Evolutionary conservation across 2,797 vertebrate species (phyloP).

Genomic region (Anas georgica): DNA sequence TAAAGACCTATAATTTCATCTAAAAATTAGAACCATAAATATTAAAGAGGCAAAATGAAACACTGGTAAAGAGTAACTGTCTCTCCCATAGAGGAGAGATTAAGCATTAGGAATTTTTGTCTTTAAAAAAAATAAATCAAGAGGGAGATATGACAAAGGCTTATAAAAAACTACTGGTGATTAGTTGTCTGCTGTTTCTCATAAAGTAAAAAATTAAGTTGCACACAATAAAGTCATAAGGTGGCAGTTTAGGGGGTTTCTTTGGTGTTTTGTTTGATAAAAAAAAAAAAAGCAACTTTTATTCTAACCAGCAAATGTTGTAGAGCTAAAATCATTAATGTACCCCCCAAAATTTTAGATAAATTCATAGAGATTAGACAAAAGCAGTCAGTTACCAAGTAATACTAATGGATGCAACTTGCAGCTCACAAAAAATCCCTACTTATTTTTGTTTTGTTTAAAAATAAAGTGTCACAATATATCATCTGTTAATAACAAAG

Average conservation of each 20-base stretch:
- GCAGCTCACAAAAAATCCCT: background rate
- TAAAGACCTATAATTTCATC: background rate
- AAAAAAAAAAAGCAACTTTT: background rate
- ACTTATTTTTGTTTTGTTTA: background rate
- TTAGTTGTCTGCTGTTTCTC: background rate
- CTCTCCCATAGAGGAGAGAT: background rate
- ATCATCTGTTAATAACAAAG: background rate
- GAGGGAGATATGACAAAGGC: background rate
- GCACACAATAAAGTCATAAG: background rate
- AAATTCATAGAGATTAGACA: background rate
- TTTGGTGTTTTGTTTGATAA: background rate
- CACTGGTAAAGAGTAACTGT: background rate
- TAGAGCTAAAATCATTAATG: background rate
- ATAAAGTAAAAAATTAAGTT: background rate
- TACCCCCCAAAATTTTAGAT: background rate
- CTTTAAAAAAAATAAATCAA: background rate
- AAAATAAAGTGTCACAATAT: no score
- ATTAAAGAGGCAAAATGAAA: background rate
- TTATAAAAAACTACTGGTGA: background rate
- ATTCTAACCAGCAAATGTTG: background rate
- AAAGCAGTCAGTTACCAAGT: background rate
- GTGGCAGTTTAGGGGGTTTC: background rate
- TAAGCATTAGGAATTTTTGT: background rate
- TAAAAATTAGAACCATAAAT: background rate
- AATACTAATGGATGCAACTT: background rate